Evolutionary conservation across 37 sponge, comb jelly and placozoan species (phyloP), one percentile per base, ranked within the genome.

Genomic region (Oopsacas minuta): DNA sequence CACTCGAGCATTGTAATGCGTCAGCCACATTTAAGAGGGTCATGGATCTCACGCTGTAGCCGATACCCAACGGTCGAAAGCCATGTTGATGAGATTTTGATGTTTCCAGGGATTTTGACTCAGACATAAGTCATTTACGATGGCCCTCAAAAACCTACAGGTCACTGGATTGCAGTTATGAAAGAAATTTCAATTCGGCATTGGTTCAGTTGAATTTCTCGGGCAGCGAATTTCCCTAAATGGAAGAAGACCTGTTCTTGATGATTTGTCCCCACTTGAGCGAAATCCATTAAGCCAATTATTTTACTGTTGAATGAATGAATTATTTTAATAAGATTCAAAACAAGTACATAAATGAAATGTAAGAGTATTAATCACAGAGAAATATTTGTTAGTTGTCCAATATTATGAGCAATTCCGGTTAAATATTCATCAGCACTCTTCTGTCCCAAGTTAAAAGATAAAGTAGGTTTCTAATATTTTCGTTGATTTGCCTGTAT

Each of bases 241-340:
- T 25, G 75, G 75, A n/a, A 61, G 75, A 61, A 61, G 32, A n/a
- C 75, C 75, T 32, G 75, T 61, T n/a, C n/a, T n/a, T n/a, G n/a
- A n/a, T n/a, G n/a, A n/a, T n/a, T n/a, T n/a, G n/a, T n/a, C n/a
- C n/a, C n/a, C n/a, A n/a, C n/a, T n/a, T n/a, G n/a, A n/a, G n/a
- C n/a, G n/a, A n/a, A n/a, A n/a, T n/a, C n/a, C n/a, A n/a, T n/a
- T n/a, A n/a, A n/a, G n/a, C n/a, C n/a, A n/a, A n/a, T n/a, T n/a
- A n/a, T n/a, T n/a, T n/a, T n/a, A n/a, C n/a, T n/a, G n/a, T n/a
- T n/a, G n/a, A n/a, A n/a, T n/a, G n/a, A n/a, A n/a, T n/a, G n/a
- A n/a, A n/a, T n/a, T n/a, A n/a, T n/a, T n/a, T n/a, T n/a, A n/a
- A n/a, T n/a, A n/a, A n/a, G n/a, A n/a, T n/a, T n/a, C n/a, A n/a